Base-by-base conservation (phyloP, 1,140 invertebrate genomes). In the Drosophila takahashii region DNA sequence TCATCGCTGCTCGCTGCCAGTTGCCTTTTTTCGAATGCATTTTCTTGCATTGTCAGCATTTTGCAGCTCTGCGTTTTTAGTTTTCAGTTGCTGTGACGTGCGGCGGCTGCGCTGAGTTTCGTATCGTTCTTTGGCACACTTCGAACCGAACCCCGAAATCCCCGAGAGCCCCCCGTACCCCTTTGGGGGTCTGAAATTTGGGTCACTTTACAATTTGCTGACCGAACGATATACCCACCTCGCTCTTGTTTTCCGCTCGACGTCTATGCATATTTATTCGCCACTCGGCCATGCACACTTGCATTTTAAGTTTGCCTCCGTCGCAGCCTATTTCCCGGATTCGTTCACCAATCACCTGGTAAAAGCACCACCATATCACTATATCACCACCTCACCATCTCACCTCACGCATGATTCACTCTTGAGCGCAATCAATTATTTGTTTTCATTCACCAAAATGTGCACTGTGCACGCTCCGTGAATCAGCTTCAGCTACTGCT, bases 1-100 rank as follows among this genome's bases (percentile, higher is more conserved):
- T 62, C 52, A 7, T 9, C 7, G 32, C 54, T 32, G 34, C 18
- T 77, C 57, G n/a, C n/a, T n/a, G n/a, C n/a, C n/a, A 1, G 22
- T 22, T 22, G 59, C 45, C 70, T 75, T 66, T 77, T 70, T 70
- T 77, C 64, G 74, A 66, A 71, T 81, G 81, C 83, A 85, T 66
- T 89, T 89, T 89, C 79, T 90, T 89, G 84, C 84, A 84, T 83
- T 84, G 84, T 87, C 84, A 87, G 84, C 84, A 84, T 87, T 81
- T 85, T 84, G 79, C 67, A 70, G 77, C 39, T 67, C 27, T 56
- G 32, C 34, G 50, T 59, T 50, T 61, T 36, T 18, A 32, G 34
- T 50, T 66, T 18, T 59, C 56, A 59, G 60, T 77, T 75, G 45
- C 62, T 71, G 65, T 75, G 76, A 79, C 77, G 77, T 81, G 81